These are phyloP conservation scores for Batillaria attramentaria DNA, from an alignment of 1,140 invertebrate genomes.

Conservation along the genomic window DNA sequence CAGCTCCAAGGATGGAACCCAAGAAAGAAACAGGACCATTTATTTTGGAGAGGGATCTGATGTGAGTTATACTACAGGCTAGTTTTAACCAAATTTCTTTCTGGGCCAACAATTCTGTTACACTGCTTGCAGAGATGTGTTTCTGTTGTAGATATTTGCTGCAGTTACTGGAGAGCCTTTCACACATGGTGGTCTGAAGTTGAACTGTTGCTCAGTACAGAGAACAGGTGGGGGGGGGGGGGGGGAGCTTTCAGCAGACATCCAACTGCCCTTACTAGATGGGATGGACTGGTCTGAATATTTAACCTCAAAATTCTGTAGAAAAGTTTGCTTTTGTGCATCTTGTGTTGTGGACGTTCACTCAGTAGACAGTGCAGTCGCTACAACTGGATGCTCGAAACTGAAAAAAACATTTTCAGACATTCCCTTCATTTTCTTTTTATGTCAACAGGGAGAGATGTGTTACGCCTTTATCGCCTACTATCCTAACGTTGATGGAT, in stretches of 20 bases:
- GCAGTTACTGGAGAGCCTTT: background rate
- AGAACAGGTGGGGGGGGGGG: no score
- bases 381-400: background rate
- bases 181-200: background rate
- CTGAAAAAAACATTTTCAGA: background rate
- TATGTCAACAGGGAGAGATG: slow-evolving; percentile 57
- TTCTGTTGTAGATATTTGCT: background rate
- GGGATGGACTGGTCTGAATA: background rate
- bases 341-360: background rate
- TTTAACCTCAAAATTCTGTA: background rate
- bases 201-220: background rate
- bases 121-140: background rate
- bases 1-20: slow-evolving; percentile 40
- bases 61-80: slow-evolving; percentile 32
- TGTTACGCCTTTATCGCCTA: slow-evolving; percentile 64
- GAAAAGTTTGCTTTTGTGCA: background rate
- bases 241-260: no score
- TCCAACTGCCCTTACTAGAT: no score
- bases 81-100: background rate
- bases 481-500: slow-evolving; percentile 47
- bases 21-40: slow-evolving; percentile 42
- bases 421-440: background rate
- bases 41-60: slow-evolving; percentile 57
- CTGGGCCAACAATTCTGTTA: background rate
- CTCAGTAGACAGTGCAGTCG: background rate